Evolutionary conservation across 2,113 vertebrate genomes (phyloP).

Genomic region (Vidua macroura): DNA sequence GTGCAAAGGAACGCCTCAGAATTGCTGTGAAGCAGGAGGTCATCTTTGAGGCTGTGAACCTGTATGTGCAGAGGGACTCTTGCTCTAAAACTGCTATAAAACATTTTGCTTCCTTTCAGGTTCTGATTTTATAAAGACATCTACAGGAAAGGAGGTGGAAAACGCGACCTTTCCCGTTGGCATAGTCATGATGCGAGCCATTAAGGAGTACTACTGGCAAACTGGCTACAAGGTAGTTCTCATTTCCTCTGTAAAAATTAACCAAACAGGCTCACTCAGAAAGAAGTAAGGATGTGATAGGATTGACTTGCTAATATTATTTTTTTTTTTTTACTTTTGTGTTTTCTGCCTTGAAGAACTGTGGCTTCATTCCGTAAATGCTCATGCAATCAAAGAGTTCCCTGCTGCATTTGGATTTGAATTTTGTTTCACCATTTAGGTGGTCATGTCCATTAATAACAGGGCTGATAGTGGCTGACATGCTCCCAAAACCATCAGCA

Average conservation of each 20-base stretch:
- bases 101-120: conserved; percentile 73
- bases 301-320: not conserved
- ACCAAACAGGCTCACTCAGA: not conserved
- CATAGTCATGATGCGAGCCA: conserved; percentile 92
- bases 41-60: not conserved
- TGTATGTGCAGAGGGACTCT: not conserved
- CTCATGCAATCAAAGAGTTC: rapidly evolving
- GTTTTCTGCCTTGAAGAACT: not conserved
- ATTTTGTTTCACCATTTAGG: not conserved
- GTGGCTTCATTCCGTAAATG: not conserved
- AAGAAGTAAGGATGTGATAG: not conserved
- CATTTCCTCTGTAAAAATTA: not conserved
- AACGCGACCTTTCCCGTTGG: conserved; percentile 94
- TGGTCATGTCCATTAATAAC: not conserved
- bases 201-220: conserved; percentile 87
- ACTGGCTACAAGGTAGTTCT: conserved; percentile 88
- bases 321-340: not conserved
- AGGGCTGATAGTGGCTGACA: not conserved
- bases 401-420: not conserved
- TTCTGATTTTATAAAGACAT: conserved; percentile 98
- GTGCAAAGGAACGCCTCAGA: not conserved
- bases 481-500: not conserved
- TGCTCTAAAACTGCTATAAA: not conserved
- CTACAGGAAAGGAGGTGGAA: conserved; percentile 93
- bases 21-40: not conserved